Percentiles rank a stretch among this genome's conserved stretches.
phyloP scores from a whole-genome alignment of 2,113 vertebrate genomes.

The Eubucco bourcierii region DNA sequence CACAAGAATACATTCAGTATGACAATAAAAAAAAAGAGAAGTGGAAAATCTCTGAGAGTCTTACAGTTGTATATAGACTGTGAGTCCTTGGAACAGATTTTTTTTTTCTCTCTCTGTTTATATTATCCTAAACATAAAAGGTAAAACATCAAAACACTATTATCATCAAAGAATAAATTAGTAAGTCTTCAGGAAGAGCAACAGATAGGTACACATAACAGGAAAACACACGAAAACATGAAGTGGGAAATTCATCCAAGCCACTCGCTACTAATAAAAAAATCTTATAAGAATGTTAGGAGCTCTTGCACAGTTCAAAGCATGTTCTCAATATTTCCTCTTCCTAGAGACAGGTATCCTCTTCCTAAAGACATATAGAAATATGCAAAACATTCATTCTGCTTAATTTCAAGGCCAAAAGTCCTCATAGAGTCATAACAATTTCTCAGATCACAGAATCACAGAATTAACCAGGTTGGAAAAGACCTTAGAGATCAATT shows the following conservation, averaged over 20 bases:
- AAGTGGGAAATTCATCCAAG: not conserved
- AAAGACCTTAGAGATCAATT: too few relatives aligned
- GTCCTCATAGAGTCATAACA: fast-evolving
- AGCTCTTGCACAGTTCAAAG: not conserved
- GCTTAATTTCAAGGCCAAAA: not conserved
- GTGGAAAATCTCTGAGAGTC: not conserved
- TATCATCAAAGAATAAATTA: not conserved
- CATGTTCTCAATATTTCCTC: not conserved
- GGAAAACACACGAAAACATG: not conserved
- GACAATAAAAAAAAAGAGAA: not conserved
- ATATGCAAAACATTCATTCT: not conserved
- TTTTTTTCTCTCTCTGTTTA: not conserved
- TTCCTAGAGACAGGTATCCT: not conserved
- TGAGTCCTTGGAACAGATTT: not conserved
- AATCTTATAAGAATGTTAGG: not conserved
- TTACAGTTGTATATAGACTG: not conserved
- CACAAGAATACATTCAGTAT: not conserved
- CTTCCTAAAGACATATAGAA: not conserved
- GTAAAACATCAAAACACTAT: not conserved
- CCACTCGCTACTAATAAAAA: not conserved
- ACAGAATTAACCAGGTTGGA: too few relatives aligned
- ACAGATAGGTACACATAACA: not conserved
- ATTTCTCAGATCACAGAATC: not conserved
- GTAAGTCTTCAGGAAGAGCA: not conserved
- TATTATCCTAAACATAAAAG: not conserved